Conservation (phyloP, 2,113 vertebrate genomes). For the Protomyctophum bolini region DNA sequence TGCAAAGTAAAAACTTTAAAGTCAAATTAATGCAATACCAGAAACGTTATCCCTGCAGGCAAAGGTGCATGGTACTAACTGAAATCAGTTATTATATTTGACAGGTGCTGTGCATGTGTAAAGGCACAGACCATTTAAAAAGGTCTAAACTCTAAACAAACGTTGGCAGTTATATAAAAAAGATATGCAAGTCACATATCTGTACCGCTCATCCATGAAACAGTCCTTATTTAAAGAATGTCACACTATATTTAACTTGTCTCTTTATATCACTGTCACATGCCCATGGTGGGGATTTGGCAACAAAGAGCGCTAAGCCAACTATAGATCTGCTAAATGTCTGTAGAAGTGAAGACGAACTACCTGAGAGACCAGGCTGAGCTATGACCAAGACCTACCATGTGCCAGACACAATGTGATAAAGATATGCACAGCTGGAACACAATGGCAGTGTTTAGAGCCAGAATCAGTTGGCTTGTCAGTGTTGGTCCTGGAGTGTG, state of each 20-base stretch:
- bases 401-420: slow-evolving; percentile 70
- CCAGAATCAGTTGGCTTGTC: slow-evolving; percentile 69
- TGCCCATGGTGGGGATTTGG: slow-evolving; percentile 48
- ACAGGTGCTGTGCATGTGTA: slow-evolving; percentile 49
- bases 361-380: slow-evolving; percentile 46
- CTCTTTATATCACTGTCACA: slow-evolving; percentile 74
- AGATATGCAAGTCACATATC: slow-evolving; percentile 70
- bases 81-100: slow-evolving; percentile 61
- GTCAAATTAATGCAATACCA: slow-evolving; percentile 18
- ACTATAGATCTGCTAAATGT: slow-evolving; percentile 65
- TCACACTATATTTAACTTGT: slow-evolving; percentile 83
- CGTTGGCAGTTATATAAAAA: slow-evolving; percentile 58
- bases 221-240: slow-evolving; percentile 76
- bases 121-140: slow-evolving; percentile 56
- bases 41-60: slow-evolving; percentile 2
- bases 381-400: slow-evolving; percentile 55
- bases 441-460: slow-evolving; percentile 73
- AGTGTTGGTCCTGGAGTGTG: slow-evolving; percentile 58
- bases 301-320: slow-evolving; percentile 50
- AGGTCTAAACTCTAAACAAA: slow-evolving; percentile 74
- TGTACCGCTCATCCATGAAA: slow-evolving; percentile 68
- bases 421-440: slow-evolving; percentile 79
- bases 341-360: slow-evolving; percentile 57
- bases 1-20: slow-evolving; percentile 7
- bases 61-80: slow-evolving; percentile 2